Base-by-base conservation (phyloP, 2,797 vertebrate species). In the Malacoraja senta region DNA sequence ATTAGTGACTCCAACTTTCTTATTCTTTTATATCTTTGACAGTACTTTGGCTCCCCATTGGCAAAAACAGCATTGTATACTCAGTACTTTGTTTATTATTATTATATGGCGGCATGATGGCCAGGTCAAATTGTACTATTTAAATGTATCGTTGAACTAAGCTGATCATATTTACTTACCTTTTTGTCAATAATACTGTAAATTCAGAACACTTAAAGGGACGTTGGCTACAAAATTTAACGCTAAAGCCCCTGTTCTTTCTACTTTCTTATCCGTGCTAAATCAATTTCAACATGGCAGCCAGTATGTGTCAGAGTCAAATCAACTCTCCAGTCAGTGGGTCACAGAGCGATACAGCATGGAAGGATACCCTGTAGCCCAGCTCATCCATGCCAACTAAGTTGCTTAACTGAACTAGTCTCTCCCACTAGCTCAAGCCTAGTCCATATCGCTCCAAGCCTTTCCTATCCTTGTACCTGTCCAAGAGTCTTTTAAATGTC, bases 121-220 rank as follows among this genome's bases (percentile, higher is more conserved):
- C 61, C 24, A 92, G 38, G 71, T 92, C 35, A 92, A 53, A 7
- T 9, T 74, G 68, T 91, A 71, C 35, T 21, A 44, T 91, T 74
- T 44, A 91, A 91, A 44, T 74, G 19, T 15, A 19, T 74, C 74
- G 38, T 74, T 91, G 53, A 76, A 76, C 53, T 24, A 92, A 92
- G 35, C 6, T 26, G 26, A 71, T 29, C 26, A 44, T 53, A 72
- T 76, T 92, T 44, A 58, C 38, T 92, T 74, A 44, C 17, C 44
- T 44, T 10, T 17, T 76, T 58, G 72, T 92, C 71, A 15, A 92
- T 76, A 12, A 44, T n/a, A 53, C 44, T 53, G 3, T 53, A 92
- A 92, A 26, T 53, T 76, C 10, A 76, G 90, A 15, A n/a, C 38
- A 76, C 58, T 92, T 91, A 72, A 91, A 91, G 26, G 15, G n/a